Conservation (phyloP, 2,113 vertebrate species). For the Eubucco bourcierii region DNA sequence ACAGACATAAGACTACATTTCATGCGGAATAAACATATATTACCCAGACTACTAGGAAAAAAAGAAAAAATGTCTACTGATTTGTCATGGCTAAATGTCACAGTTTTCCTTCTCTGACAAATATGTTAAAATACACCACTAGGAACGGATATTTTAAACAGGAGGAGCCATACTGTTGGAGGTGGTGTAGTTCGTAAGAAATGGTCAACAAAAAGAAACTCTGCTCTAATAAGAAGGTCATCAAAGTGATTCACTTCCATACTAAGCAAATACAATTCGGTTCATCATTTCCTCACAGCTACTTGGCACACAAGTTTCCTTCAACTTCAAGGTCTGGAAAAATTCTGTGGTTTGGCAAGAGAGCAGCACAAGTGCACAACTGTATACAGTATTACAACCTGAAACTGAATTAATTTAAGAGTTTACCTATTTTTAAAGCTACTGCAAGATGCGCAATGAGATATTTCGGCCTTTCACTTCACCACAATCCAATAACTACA, state of each 20-base stretch:
- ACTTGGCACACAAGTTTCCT: background rate
- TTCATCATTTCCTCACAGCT: background rate
- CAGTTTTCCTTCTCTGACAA: background rate
- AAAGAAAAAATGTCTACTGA: background rate
- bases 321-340: conserved; percentile 17
- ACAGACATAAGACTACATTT: background rate
- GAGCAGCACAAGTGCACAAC: background rate
- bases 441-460: background rate
- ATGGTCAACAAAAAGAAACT: background rate
- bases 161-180: background rate
- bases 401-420: background rate
- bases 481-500: background rate
- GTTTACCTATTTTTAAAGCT: background rate
- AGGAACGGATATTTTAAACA: background rate
- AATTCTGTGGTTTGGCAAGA: conserved; percentile 1
- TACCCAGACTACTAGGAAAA: background rate
- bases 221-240: background rate
- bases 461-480: background rate
- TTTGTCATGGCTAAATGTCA: background rate
- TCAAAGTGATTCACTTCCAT: background rate
- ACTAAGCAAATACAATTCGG: background rate
- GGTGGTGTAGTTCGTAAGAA: background rate
- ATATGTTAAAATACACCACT: background rate
- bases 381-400: background rate
- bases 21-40: background rate